Conservation (phyloP, 2,797 vertebrate species). For the Urocyon cinereoargenteus region DNA sequence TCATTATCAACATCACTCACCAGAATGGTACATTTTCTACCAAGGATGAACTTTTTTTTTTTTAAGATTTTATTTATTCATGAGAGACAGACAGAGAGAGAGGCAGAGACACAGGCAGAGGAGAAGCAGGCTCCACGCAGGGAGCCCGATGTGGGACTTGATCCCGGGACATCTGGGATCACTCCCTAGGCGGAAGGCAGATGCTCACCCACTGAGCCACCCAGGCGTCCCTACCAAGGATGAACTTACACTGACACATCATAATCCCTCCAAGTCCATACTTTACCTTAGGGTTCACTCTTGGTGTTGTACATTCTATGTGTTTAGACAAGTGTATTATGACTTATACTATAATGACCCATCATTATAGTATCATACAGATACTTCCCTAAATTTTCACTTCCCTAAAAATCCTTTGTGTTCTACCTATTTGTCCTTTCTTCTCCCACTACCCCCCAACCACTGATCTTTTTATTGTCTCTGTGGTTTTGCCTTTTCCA, state of each 20-base stretch:
- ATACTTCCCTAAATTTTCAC: conserved; percentile 33
- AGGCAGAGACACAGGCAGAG: too few species aligned
- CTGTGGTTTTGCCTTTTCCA: not conserved
- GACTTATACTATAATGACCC: not conserved
- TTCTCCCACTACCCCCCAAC: not conserved
- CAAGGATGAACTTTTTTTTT: not conserved
- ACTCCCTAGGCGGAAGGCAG: too few species aligned
- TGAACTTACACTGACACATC: not conserved
- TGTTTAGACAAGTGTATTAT: not conserved
- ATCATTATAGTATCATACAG: not conserved
- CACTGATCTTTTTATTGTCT: not conserved
- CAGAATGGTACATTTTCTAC: not conserved
- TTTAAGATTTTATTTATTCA: too few species aligned
- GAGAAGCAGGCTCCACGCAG: too few species aligned
- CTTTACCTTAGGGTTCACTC: not conserved
- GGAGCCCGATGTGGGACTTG: too few species aligned
- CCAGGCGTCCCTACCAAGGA: not conserved
- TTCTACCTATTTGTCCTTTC: not conserved
- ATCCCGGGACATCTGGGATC: too few species aligned
- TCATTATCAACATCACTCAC: not conserved
- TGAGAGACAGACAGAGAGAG: too few species aligned
- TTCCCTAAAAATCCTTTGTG: not conserved
- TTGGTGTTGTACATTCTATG: not conserved
- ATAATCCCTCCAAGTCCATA: not conserved
- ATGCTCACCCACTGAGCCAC: too few species aligned